Base-by-base conservation (phyloP, 2,797 vertebrate genomes). In the Hozukius guyotensis region DNA sequence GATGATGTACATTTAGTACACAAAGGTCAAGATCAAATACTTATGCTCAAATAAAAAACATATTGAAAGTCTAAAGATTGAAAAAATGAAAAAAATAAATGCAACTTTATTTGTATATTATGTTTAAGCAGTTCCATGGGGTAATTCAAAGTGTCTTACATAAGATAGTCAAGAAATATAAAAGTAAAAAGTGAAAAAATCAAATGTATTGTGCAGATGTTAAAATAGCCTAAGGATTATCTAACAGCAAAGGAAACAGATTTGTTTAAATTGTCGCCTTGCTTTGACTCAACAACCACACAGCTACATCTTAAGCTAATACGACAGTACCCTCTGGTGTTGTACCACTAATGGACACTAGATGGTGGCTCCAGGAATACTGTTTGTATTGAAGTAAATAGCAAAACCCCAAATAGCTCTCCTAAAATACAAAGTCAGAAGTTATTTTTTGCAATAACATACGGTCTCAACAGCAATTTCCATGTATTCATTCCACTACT, bases 1-100 rank as follows among this genome's bases (percentile, higher is more conserved):
- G 38, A 42, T 27, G 13, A 42, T 7, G 2, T 20, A 9, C 4
- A 34, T 49, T 55, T 25, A 11, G 3, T 7, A 12, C 11, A 53
- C 3, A 27, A 27, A 24, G 0, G 1, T 18, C 20, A 29, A 42
- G 0, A 38, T 38, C 22, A 27, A 62, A 16, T 24, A n/a, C 46
- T 0, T 34, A 8, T n/a, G 20, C 9, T 25, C 34, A 36, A 52
- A 57, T 6, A 22, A 68, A 53, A 52, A 42, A 18, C 38, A 42
- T 0, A 16, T 18, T 42, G 38, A 42, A 0, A 42, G 38, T 42
- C 0, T 42, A 18, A 42, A 42, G 14, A 0, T 0, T 42, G 0
- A 42, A 42, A 42, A 42, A 42, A 42, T 42, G 38, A 0, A 16
- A 42, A 42, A 42, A 0, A 42, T 16, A 42, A 42, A 42, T 16